Evolutionary conservation across 1,140 invertebrate species (phyloP).

Genomic region (Calephelis nemesis): DNA sequence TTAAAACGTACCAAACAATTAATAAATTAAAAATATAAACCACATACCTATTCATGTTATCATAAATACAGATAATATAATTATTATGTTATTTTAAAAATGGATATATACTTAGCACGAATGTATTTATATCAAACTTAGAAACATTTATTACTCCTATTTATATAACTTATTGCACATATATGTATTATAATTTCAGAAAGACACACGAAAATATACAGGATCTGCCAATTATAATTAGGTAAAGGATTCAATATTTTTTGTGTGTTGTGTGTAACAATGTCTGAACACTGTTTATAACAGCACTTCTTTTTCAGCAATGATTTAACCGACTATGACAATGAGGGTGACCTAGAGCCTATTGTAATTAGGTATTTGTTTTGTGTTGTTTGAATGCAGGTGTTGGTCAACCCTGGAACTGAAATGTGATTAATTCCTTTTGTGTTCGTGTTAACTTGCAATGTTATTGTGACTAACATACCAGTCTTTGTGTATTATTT

Average conservation of each 20-base stretch:
- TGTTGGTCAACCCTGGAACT: constrained; percentile 7
- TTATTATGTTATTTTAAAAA: background rate
- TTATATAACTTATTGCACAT: constrained; percentile 19
- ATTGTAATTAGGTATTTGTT: constrained; percentile 45
- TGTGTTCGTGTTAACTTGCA: constrained; percentile 15
- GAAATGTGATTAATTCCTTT: constrained; percentile 17
- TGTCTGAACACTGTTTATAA: constrained; percentile 45
- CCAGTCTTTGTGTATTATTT: constrained; percentile 20
- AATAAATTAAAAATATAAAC: no score
- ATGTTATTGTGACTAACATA: constrained; percentile 38
- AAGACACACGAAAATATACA: constrained; percentile 32
- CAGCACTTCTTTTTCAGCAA: constrained; percentile 68
- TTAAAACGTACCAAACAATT: background rate
- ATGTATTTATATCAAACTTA: background rate
- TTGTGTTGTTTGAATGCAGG: constrained; percentile 34
- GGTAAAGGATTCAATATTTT: constrained; percentile 42
- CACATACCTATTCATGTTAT: no score
- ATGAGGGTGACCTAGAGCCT: constrained; percentile 32
- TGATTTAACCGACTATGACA: constrained; percentile 48
- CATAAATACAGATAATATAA: no score
- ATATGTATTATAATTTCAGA: constrained; percentile 19
- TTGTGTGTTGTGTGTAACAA: background rate
- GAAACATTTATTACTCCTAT: background rate
- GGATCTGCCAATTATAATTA: constrained; percentile 32
- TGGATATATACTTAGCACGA: background rate